A percentile compares a stretch with the other conserved stretches of the same genome.
Evolutionary conservation across 2,888 invertebrate genomes (phyloP).

Genomic region (Tipula vernalis): DNA sequence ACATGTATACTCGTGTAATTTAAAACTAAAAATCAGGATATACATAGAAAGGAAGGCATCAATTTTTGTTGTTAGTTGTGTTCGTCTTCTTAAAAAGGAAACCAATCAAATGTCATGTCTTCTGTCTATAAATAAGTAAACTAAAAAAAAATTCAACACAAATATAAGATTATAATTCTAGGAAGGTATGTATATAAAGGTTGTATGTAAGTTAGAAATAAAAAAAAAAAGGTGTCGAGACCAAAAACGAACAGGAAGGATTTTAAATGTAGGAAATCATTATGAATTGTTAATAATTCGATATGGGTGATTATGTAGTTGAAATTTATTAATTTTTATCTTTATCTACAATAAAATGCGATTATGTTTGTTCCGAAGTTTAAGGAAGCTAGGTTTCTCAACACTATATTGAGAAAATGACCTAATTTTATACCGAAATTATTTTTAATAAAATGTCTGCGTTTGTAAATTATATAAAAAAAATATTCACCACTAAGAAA

Average conservation of each 20-base stretch:
- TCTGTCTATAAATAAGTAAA: background rate
- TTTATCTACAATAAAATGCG: background rate
- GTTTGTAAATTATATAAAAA: too few relatives aligned
- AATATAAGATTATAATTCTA: background rate
- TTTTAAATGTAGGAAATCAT: background rate
- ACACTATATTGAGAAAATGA: background rate
- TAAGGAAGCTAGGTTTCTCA: background rate
- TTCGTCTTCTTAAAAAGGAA: background rate
- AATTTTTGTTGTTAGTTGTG: background rate
- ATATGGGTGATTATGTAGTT: background rate
- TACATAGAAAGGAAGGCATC: background rate
- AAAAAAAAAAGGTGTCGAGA: background rate
- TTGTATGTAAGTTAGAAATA: background rate
- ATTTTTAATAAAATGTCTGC: too few relatives aligned
- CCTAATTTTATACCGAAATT: background rate
- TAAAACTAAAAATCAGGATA: background rate
- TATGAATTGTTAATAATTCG: background rate
- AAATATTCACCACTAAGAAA: background rate
- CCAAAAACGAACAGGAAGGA: background rate
- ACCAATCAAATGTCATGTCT: background rate
- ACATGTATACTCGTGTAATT: background rate
- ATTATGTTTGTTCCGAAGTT: background rate
- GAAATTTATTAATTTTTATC: background rate
- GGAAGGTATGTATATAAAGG: background rate
- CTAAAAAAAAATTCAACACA: background rate